These are phyloP conservation scores for Eupithecia dodoneata DNA, from an alignment of 2,888 invertebrate species.

Conservation along the genomic window DNA sequence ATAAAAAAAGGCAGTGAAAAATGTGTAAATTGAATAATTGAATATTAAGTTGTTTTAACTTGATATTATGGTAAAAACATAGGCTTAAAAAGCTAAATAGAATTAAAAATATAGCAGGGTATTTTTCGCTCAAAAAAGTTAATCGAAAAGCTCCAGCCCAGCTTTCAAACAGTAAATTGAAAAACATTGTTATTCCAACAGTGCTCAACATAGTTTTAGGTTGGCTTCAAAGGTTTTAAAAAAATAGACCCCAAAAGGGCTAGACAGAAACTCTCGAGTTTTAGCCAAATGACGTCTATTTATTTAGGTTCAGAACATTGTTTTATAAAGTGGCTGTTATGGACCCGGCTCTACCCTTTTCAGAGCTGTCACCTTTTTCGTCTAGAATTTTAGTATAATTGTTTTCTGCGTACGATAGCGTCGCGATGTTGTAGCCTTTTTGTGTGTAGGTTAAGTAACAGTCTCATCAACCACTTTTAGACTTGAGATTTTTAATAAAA, in stretches of 20 bases:
- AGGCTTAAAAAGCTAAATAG: neutral
- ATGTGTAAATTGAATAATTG: too few species aligned
- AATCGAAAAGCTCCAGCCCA: neutral
- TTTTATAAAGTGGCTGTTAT: neutral
- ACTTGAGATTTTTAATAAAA: neutral
- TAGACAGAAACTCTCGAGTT: neutral
- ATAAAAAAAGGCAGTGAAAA: neutral
- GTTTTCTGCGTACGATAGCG: neutral
- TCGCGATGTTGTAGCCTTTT: neutral
- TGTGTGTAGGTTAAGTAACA: neutral
- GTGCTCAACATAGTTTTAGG: neutral
- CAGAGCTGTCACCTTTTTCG: neutral
- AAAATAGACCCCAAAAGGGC: neutral
- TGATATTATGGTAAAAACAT: neutral
- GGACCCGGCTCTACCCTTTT: neutral
- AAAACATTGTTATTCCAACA: constrained; percentile 1
- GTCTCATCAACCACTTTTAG: neutral
- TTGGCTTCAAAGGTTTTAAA: neutral
- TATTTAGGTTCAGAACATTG: neutral
- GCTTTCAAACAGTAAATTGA: neutral
- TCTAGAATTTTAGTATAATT: neutral
- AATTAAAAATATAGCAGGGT: neutral
- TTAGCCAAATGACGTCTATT: neutral
- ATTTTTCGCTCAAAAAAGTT: neutral
- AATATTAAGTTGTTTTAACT: too few species aligned